Base-by-base conservation (phyloP, 2,797 vertebrate species). In the Telmatherina bonti region DNA sequence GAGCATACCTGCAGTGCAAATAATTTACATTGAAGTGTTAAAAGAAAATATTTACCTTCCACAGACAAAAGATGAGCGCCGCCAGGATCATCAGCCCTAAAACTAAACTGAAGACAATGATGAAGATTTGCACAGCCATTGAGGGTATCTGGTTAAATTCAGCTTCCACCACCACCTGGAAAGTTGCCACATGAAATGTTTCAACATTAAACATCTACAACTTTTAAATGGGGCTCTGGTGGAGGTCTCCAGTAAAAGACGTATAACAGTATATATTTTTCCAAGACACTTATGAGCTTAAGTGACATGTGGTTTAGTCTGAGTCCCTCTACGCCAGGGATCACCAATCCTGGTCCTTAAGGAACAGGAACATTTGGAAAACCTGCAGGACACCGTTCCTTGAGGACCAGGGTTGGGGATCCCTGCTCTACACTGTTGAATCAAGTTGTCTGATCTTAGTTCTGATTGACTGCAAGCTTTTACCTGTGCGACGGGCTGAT, bases 81-180 rank as follows among this genome's bases (percentile, higher is more conserved):
- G 92, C 78, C 83, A 99, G 89, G 85, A 97, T 94, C 47, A 82
- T 24, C 62, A 98, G 66, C 36, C 97, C 97, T 72, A 96, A 1
- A 26, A 95, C 26, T 82, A 97, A 93, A 72, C 97, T 96, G 57
- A 93, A 76, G 22, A 85, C 77, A 43, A 98, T 93, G 82, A 98
- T 95, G 57, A 94, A 88, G n/a, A 96, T 68, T 30, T 91, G 89
- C 53, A 97, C 94, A 2, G 11, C 27, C 5, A 64, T 76, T 56
- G 94, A 95, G 36, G 95, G 95, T 80, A 93, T 96, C 84, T 94
- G 95, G 79, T 94, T 95, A 84, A 96, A 96, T 79, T 96, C 52
- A 66, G 95, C 97, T 88, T 97, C 95, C 38, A 99, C 82, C 35
- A 89, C 70, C 71, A 98, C 95, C 98, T 99, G 55, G 11, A 80